These are phyloP conservation scores for Lasius platythorax DNA, from an alignment of 2,888 invertebrate genomes.

Conservation along the genomic window DNA sequence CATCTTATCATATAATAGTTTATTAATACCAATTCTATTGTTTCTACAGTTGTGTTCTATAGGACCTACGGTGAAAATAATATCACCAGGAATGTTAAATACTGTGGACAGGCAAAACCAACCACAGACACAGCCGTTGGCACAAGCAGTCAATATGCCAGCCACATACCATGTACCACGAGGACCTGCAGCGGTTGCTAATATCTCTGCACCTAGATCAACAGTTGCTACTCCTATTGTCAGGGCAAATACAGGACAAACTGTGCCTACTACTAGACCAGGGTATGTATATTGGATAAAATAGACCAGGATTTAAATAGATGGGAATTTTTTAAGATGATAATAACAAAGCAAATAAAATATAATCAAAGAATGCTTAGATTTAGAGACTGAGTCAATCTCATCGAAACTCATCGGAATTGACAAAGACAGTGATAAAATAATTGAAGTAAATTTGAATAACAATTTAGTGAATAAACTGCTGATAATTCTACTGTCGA, in stretches of 20 bases:
- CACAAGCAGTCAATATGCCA: slow-evolving; percentile 84
- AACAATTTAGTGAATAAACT: too few species aligned
- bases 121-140: slow-evolving; percentile 76
- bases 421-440: too few species aligned
- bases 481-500: too few species aligned
- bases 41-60: slow-evolving; percentile 82
- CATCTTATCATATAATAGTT: slow-evolving; percentile 7
- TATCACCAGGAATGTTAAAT: slow-evolving; percentile 82
- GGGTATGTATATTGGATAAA: slow-evolving; percentile 72
- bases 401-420: too few species aligned
- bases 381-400: too few species aligned
- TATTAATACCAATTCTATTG: slow-evolving; percentile 32
- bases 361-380: too few species aligned
- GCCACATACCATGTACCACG: slow-evolving; percentile 86
- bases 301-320: background rate
- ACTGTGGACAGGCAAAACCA: slow-evolving; percentile 81
- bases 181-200: slow-evolving; percentile 92
- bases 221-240: slow-evolving; percentile 88
- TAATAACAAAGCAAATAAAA: background rate
- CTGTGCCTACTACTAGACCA: slow-evolving; percentile 81
- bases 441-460: too few species aligned
- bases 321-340: background rate
- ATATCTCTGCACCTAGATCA: slow-evolving; percentile 90
- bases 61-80: slow-evolving; percentile 83
- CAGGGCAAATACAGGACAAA: slow-evolving; percentile 81